Evolutionary conservation across 2,113 vertebrate species (phyloP).

Genomic region (Oreotrochilus melanogaster): DNA sequence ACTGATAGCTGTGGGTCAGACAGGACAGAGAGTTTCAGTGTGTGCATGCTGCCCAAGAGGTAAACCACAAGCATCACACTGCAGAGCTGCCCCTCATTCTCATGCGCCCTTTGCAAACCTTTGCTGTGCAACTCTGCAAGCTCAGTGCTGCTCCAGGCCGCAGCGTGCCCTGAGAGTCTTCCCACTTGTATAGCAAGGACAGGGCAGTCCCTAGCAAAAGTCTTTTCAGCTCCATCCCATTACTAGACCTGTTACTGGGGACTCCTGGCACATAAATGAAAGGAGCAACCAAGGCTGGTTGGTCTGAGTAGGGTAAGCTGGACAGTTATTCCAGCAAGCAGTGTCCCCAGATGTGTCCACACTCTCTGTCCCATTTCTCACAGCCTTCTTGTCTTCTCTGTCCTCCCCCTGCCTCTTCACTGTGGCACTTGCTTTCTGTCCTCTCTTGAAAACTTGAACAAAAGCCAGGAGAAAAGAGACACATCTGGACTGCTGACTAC

Average conservation of each 20-base stretch:
- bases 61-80: fast-evolving
- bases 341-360: background rate
- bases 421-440: background rate
- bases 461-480: background rate
- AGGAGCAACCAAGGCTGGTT: background rate
- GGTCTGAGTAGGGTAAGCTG: background rate
- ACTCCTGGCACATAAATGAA: fast-evolving
- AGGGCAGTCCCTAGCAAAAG: background rate
- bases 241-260: background rate
- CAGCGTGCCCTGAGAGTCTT: background rate
- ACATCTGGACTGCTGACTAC: background rate
- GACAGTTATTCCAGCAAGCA: background rate
- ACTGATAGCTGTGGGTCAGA: slow-evolving; percentile 82
- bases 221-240: background rate
- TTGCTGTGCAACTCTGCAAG: background rate
- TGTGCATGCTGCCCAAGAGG: fast-evolving
- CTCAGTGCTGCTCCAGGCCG: background rate
- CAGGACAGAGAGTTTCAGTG: background rate
- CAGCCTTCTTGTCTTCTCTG: background rate
- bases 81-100: fast-evolving
- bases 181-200: background rate
- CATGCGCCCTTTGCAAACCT: fast-evolving
- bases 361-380: background rate
- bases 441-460: background rate
- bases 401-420: background rate